Base-by-base conservation (phyloP, 2,113 vertebrate genomes). In the Megaptera novaeangliae region DNA sequence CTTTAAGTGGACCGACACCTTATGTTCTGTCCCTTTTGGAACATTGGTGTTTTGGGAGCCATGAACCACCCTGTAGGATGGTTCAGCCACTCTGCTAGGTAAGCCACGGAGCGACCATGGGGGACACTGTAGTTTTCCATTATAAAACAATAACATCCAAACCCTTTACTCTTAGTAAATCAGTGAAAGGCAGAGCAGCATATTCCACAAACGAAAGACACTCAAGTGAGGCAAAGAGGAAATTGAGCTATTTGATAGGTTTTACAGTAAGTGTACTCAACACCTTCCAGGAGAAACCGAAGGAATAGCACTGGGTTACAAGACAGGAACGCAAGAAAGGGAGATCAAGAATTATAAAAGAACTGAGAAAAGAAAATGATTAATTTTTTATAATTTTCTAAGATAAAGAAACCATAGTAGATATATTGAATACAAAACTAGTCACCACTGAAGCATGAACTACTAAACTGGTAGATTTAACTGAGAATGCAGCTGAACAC, bases 11-110 rank as follows among this genome's bases (percentile, higher is more conserved):
- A 8, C 36, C 34, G 46, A 52, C 21, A 23, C 5, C 29, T 36
- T 61, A 17, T 3, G 17, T 11, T 15, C 15, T 15, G 21, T 7
- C 4, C 68, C 6, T 46, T 63, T 5, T 46, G 23, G 23, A 34
- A 15, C 21, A 27, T 0, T 11, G 7, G 23, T 39, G 0, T 23
- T 18, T 23, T 0, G 49, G 57, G 3, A 20, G 4, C 23, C 25
- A 25, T 1, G 9, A 61, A 10, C 21, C 21, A 20, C 17, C 44
- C 9, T 9, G 9, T 2, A 0, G 23, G 27, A 10, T 41, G n/a
- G 36, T 36, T 57, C 18, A 31, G 3, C 3, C 25, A 0, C 5
- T 1, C 31, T 9, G 4, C 21, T 36, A 20, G 17, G 55, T 25
- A 63, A 66, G 3, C 31, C 55, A 31, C 0, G 5, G 8, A 20